phyloP scores from a whole-genome alignment of 1,140 invertebrate species.

The Papilio polyxenes region DNA sequence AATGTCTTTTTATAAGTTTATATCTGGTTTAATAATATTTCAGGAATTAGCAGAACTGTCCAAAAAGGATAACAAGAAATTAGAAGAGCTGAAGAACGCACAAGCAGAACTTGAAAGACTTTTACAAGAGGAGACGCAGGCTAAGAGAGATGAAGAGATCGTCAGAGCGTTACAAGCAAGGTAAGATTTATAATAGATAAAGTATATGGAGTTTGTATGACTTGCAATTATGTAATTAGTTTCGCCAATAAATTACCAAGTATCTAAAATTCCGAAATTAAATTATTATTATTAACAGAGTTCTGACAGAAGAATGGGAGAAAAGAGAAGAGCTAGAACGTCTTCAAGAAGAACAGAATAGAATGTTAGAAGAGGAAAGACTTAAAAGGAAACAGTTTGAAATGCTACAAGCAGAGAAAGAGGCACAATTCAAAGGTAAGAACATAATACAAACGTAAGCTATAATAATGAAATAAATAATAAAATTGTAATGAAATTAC shows the following conservation, averaged over 20 bases:
- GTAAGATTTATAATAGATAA: conserved; percentile 50
- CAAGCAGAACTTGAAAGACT: conserved; percentile 85
- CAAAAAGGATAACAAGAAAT: conserved; percentile 85
- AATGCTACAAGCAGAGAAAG: conserved; percentile 85
- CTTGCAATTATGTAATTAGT: background rate
- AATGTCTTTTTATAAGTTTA: no score
- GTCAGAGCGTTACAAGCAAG: conserved; percentile 87
- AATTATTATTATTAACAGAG: conserved; percentile 68
- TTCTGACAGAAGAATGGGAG: conserved; percentile 91
- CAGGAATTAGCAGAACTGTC: conserved; percentile 84
- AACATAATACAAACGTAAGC: background rate
- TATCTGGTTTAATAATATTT: conserved; percentile 21
- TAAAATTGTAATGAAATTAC: background rate
- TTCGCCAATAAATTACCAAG: background rate
- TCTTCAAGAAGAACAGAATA: conserved; percentile 87
- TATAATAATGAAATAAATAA: background rate
- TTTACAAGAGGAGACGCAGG: conserved; percentile 89
- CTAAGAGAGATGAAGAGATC: conserved; percentile 91
- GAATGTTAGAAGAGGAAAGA: conserved; percentile 87
- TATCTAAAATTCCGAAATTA: background rate
- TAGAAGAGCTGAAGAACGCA: conserved; percentile 86
- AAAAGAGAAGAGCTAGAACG: conserved; percentile 89
- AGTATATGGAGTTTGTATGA: background rate
- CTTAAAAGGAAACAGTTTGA: conserved; percentile 88
- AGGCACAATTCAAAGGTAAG: conserved; percentile 82